Conservation (phyloP, 2,797 vertebrate species). For the Helostoma temminkii region DNA sequence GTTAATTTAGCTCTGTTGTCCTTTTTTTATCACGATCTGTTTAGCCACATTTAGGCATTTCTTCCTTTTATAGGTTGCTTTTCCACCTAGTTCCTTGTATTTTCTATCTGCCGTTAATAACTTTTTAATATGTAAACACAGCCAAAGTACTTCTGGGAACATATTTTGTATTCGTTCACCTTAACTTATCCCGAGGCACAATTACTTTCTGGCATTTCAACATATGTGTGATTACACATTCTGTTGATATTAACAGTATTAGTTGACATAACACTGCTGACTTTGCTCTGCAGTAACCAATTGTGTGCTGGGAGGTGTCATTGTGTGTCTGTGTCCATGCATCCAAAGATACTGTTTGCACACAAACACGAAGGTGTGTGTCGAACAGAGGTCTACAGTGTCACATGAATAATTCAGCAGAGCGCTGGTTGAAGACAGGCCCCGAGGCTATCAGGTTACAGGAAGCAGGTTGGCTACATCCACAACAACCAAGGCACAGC, state of each 20-base stretch:
- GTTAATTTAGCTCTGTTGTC: too few species aligned
- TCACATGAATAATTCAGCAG: slow-evolving; percentile 77
- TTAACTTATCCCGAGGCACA: not conserved
- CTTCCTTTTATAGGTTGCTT: not conserved
- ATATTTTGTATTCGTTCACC: slow-evolving; percentile 1
- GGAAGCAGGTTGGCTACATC: slow-evolving; percentile 61
- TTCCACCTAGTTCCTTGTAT: not conserved
- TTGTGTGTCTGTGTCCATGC: slow-evolving; percentile 29
- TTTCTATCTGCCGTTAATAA: not conserved
- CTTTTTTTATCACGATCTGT: too few species aligned
- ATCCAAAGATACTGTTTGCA: slow-evolving; percentile 70
- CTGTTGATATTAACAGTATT: slow-evolving; percentile 9
- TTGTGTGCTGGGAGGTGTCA: slow-evolving; percentile 8
- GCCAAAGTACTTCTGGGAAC: slow-evolving; percentile 5
- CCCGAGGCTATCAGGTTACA: slow-evolving; percentile 66
- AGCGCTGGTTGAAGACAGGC: slow-evolving; percentile 44
- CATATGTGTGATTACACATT: slow-evolving; percentile 16
- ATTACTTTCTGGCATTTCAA: slow-evolving; percentile 23
- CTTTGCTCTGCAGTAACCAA: slow-evolving; percentile 1
- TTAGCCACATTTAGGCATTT: not conserved
- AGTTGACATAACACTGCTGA: slow-evolving; percentile 16
- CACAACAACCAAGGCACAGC: slow-evolving; percentile 29
- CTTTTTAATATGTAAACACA: slow-evolving; percentile 6
- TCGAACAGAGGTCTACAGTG: slow-evolving; percentile 60
- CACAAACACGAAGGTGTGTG: slow-evolving; percentile 71